Base-by-base conservation (phyloP, 2,113 vertebrate genomes). In the Riparia riparia region DNA sequence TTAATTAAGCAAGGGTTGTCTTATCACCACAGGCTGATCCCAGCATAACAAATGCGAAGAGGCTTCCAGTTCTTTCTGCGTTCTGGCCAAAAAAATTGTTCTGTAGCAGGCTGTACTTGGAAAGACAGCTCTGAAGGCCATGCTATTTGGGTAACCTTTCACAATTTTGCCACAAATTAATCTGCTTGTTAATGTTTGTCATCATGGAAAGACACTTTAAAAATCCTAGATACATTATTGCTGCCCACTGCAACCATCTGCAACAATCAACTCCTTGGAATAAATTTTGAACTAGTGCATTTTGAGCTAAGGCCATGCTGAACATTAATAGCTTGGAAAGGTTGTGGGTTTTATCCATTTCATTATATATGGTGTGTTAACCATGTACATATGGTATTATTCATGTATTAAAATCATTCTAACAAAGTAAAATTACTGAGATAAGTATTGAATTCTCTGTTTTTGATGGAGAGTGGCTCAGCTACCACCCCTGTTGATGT, bases 1-100 rank as follows among this genome's bases (percentile, higher is more conserved):
- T 95, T 88, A 96, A 96, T 97, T 96, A 96, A 86, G 54, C 58
- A 57, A 85, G 74, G 68, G 41, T 78, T 93, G 65, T 79, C 86
- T 72, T 69, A 94, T 78, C 90, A 93, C 71, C 79, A 88, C 60
- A 85, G 57, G 65, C 89, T 87, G 65, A 95, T 89, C 72, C 26
- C 78, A 84, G 86, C 63, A 85, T 45, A 79, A 82, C n/a, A 94
- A 95, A 96, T 94, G 51, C 95, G 56, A 78, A 31, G 60, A 78
- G 66, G 34, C 25, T 22, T 92, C 42, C 82, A 82, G 25, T 85
- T 94, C 32, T 45, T 91, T 41, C 56, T 72, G 18, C 13, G 8
- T 39, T 19, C 45, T 81, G 32, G 71, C 86, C 86, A 94, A 92
- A 95, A 77, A 54, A 69, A 85, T 64, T 74, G 11, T 81, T 93